phyloP scores from a whole-genome alignment of 2,113 vertebrate species.

The cattle (Bos taurus) region ARS-UCD2.0 NC_037329.1:51494001-51494500 shows the following conservation, averaged over 20 bases:
- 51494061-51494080: slow-evolving; percentile 30
- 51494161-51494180: neutral
- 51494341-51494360: neutral
- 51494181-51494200: slow-evolving; percentile 57
- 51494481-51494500: neutral
- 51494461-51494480: neutral
- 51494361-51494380: neutral
- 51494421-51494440: neutral
- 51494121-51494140: slow-evolving; percentile 59
- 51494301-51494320: neutral
- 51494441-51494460: neutral
- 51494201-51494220: slow-evolving; percentile 44
- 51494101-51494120: slow-evolving; percentile 58
- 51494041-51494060: slow-evolving; percentile 51
- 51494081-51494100: slow-evolving; percentile 38
- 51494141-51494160: slow-evolving; percentile 63
- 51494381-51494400: neutral
- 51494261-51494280: neutral
- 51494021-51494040: slow-evolving; percentile 67
- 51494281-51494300: neutral
- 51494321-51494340: neutral
- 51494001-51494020: slow-evolving; percentile 54
- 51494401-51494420: neutral
- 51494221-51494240: neutral
- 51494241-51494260: neutral